A percentile compares a stretch with the other conserved stretches of the same genome.
Conservation (phyloP, 2,888 invertebrate genomes). For the Euclidia mi region DNA sequence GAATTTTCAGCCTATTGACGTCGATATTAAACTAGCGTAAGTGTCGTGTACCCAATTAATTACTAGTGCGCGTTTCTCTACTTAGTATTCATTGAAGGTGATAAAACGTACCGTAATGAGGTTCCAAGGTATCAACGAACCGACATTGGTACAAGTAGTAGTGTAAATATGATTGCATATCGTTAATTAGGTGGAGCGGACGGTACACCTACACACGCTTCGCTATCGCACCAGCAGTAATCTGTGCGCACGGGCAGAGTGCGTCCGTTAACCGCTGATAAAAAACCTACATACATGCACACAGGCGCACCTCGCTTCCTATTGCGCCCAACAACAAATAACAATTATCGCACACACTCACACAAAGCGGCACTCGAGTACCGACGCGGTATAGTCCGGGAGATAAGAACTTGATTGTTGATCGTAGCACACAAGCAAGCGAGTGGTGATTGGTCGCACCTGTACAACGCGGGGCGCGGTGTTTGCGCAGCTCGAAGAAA, state of each 20-base stretch:
- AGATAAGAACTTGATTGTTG: constrained; percentile 72
- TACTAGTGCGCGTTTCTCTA: neutral
- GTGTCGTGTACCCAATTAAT: too few relatives aligned
- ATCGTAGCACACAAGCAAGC: constrained; percentile 61
- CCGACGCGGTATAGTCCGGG: constrained; percentile 45
- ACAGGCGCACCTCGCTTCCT: constrained; percentile 68
- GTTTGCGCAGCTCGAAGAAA: constrained; percentile 60
- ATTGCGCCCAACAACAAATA: constrained; percentile 71
- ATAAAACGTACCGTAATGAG: constrained; percentile 14
- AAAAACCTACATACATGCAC: constrained; percentile 71
- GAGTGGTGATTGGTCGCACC: constrained; percentile 80
- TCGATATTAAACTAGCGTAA: too few relatives aligned
- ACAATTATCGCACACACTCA: constrained; percentile 76
- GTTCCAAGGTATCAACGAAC: neutral
- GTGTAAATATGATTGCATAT: constrained; percentile 38
- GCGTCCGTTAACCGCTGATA: constrained; percentile 84
- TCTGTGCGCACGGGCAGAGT: constrained; percentile 76
- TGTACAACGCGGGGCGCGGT: constrained; percentile 61
- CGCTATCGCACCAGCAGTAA: constrained; percentile 63
- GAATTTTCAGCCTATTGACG: neutral
- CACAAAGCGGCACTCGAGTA: constrained; percentile 24
- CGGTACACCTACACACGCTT: constrained; percentile 78
- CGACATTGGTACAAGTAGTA: constrained; percentile 20
- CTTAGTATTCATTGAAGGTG: neutral
- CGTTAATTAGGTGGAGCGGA: constrained; percentile 73